Base-by-base conservation (phyloP, 2,888 invertebrate species). In the Trimorus sp. region DNA sequence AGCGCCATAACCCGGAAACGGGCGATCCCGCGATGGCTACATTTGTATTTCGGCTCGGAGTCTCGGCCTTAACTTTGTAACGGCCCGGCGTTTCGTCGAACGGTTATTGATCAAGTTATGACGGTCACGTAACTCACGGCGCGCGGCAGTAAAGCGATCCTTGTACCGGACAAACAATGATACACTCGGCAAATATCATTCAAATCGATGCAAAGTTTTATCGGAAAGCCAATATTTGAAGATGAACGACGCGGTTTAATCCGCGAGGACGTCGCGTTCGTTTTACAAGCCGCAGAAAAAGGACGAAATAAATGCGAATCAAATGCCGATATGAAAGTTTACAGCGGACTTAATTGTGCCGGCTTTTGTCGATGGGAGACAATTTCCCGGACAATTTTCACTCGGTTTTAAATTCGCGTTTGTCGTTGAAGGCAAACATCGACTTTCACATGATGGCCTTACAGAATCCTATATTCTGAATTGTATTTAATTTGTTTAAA, bases 101-200 rank as follows among this genome's bases (percentile, higher is more conserved):
- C 58, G 45, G 63, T 79, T 79, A 79, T 79, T 74, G 69, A 79
- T 74, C 79, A 79, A 69, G 69, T 74, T 74, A 79, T 79, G 73
- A 74, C 58, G 56, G 74, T 73, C 74, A 69, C 74, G 71, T 73
- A 68, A 79, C 79, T 54, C 56, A 60, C 59, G n/a, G 56, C 58
- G 56, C 14, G 40, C 49, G 53, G 14, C 56, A 26, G 66, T 59
- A 78, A 59, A 75, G 48, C 63, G 63, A 69, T 69, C 58, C 65
- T 63, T 58, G 53, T 65, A 63, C 51, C 51, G 59, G 45, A 69
- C 63, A 74, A 74, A 79, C 79, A 79, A 69, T 79, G 63, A 69
- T 69, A 45, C 59, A 58, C 42, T 69, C 37, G 51, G 69, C 69
- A 73, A 69, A 77, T 73, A 70, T 60, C 69, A 80, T 76, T 76